Percentiles rank a stretch among this genome's conserved stretches.
phyloP scores from a whole-genome alignment of 2,113 vertebrate species.

The Prionailurus bengalensis region DNA sequence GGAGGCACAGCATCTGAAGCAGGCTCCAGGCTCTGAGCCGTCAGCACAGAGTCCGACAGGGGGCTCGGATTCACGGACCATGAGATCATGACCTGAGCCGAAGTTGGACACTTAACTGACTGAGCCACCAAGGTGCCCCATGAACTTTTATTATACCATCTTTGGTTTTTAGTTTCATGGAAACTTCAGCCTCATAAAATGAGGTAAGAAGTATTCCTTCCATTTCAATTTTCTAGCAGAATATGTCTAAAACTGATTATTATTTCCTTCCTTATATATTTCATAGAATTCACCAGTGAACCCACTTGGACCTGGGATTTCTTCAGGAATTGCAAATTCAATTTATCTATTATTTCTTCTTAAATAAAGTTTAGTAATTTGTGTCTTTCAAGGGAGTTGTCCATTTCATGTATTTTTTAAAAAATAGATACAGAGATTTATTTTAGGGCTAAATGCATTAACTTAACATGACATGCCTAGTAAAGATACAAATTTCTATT shows the following conservation, averaged over 20 bases:
- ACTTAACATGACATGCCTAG: not conserved
- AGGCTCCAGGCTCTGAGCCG: no score
- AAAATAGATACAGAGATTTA: not conserved
- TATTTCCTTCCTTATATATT: not conserved
- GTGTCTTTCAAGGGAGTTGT: not conserved
- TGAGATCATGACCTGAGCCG: no score
- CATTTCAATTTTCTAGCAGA: not conserved
- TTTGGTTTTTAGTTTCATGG: not conserved
- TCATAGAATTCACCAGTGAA: not conserved
- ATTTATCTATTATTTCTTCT: not conserved
- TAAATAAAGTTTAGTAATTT: not conserved
- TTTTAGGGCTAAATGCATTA: constrained; percentile 2
- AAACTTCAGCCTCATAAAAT: not conserved
- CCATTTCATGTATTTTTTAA: not conserved
- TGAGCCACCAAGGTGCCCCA: no score
- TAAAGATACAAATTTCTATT: not conserved
- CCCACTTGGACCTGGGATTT: not conserved
- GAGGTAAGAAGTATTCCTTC: not conserved
- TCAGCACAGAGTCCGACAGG: no score
- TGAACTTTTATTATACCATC: not conserved
- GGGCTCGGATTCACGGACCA: no score
- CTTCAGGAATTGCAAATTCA: not conserved
- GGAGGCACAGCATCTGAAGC: no score
- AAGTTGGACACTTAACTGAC: no score
- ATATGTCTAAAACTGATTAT: not conserved